Percentiles rank a stretch among this genome's conserved stretches.
Conservation (phyloP, 2,888 invertebrate genomes). For the Agrilus mali region DNA sequence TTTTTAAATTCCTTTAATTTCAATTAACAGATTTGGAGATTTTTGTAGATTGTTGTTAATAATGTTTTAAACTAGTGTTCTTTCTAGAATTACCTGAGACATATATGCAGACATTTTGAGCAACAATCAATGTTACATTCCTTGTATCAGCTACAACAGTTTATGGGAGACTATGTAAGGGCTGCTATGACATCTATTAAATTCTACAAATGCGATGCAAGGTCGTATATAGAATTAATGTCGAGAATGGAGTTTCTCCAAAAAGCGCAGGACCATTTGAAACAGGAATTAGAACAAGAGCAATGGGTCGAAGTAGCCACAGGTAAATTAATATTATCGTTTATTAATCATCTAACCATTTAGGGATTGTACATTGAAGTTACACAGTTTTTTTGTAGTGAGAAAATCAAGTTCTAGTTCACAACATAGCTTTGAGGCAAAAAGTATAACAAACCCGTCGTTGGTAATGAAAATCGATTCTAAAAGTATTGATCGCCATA, state of each 20-base stretch:
- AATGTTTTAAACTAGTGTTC: not conserved
- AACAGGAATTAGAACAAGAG: constrained; percentile 43
- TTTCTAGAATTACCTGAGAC: constrained; percentile 48
- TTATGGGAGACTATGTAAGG: constrained; percentile 59
- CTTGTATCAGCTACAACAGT: constrained; percentile 61
- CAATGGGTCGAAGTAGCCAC: constrained; percentile 39
- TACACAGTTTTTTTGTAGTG: constrained; percentile 9
- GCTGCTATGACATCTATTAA: constrained; percentile 71
- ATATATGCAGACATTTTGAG: constrained; percentile 60
- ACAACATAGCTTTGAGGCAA: constrained; percentile 25
- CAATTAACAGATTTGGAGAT: too few relatives aligned
- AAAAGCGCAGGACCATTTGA: constrained; percentile 52
- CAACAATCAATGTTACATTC: constrained; percentile 53
- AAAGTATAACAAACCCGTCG: constrained; percentile 38
- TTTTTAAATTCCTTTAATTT: too few relatives aligned
- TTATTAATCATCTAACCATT: constrained; percentile 1
- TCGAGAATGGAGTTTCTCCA: constrained; percentile 39
- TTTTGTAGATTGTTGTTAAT: too few relatives aligned
- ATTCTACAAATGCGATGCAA: constrained; percentile 53
- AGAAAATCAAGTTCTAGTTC: constrained; percentile 8
- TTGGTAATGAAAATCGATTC: constrained; percentile 60
- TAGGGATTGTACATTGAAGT: too few relatives aligned
- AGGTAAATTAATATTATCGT: constrained; percentile 19
- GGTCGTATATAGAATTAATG: constrained; percentile 42
- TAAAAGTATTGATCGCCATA: constrained; percentile 60